These are phyloP conservation scores for Rhabdomys dilectus DNA, from an alignment of 2,113 vertebrate species.

Conservation along the genomic window DNA sequence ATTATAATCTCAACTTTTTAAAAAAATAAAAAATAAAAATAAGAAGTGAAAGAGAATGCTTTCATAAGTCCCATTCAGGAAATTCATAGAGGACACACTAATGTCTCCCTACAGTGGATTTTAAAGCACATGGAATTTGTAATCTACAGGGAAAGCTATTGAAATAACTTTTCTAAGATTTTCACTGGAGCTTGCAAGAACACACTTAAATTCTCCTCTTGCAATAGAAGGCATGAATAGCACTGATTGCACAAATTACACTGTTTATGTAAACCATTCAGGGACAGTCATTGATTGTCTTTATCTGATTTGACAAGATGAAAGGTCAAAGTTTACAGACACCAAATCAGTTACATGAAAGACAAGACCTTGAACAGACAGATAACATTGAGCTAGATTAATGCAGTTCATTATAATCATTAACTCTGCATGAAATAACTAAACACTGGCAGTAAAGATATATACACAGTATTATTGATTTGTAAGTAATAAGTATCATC, in stretches of 20 bases:
- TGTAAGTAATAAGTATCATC: background rate
- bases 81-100: background rate
- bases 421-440: background rate
- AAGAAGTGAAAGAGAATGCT: background rate
- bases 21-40: background rate
- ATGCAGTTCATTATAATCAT: background rate
- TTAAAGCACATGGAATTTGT: background rate
- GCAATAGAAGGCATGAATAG: background rate
- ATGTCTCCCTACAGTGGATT: background rate
- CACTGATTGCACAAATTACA: background rate
- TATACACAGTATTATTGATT: background rate
- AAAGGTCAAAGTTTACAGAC: background rate
- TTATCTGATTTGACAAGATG: background rate
- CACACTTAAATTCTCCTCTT: background rate
- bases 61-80: background rate
- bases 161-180: background rate
- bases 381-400: background rate
- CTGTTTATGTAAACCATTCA: background rate
- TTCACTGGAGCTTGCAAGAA: background rate
- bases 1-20: background rate
- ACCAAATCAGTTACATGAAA: background rate
- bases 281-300: background rate
- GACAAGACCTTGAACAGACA: background rate
- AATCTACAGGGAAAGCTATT: background rate
- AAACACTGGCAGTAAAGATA: background rate